These are phyloP conservation scores for Ptychadena robeensis DNA, from an alignment of 2,797 vertebrate species.

Conservation along the genomic window DNA sequence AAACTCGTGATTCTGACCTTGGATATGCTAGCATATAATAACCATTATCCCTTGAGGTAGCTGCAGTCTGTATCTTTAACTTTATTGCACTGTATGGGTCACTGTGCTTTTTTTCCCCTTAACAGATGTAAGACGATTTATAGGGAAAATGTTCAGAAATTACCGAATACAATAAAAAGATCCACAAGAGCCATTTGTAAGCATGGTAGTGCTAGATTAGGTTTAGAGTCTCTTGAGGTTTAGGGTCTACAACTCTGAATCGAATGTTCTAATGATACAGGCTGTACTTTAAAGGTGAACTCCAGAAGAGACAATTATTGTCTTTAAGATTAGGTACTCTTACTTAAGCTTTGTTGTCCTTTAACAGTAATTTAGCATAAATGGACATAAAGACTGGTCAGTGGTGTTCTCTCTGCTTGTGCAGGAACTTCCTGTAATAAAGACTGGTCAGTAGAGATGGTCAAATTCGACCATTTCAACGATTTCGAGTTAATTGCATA, in stretches of 20 bases:
- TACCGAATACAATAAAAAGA: background rate
- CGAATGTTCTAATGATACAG: background rate
- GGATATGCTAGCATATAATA: conserved; percentile 32
- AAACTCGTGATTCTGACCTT: conserved; percentile 32
- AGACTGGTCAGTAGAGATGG: too few relatives aligned
- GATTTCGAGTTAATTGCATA: too few relatives aligned
- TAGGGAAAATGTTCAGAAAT: background rate
- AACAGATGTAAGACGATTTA: conserved; percentile 8
- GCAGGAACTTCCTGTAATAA: too few relatives aligned
- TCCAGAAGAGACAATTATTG: too few relatives aligned
- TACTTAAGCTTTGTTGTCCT: too few relatives aligned
- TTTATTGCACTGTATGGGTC: conserved; percentile 4
- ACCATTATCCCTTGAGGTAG: conserved; percentile 28
- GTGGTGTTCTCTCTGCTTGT: too few relatives aligned
- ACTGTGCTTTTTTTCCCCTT: background rate
- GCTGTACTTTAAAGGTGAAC: too few relatives aligned
- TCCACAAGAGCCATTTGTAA: background rate
- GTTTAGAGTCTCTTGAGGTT: background rate
- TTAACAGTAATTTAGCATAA: too few relatives aligned
- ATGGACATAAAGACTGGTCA: too few relatives aligned
- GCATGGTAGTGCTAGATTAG: background rate
- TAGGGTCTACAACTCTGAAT: background rate
- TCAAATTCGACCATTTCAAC: too few relatives aligned
- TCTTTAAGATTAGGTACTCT: too few relatives aligned
- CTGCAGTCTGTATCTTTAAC: conserved; percentile 9